Conservation (phyloP, 2,113 vertebrate species). For the Chloebia gouldiae region DNA sequence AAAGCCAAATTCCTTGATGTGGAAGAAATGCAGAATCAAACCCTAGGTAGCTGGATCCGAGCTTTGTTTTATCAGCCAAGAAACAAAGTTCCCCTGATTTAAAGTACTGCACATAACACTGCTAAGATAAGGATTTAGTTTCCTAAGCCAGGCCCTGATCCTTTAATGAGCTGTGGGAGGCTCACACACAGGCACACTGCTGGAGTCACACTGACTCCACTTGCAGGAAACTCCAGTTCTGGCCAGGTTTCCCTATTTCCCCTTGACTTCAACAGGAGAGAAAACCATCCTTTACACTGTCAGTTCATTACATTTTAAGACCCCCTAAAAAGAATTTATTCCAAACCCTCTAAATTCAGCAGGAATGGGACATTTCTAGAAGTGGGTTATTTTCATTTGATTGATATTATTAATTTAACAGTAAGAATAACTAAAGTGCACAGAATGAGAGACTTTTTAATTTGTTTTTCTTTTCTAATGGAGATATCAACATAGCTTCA, state of each 20-base stretch:
- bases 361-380: not conserved
- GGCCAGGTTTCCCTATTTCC: not conserved
- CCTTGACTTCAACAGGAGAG: not conserved
- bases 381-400: not conserved
- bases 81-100: conserved; percentile 49
- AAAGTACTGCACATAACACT: not conserved
- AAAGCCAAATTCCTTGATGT: conserved; percentile 53
- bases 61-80: conserved; percentile 56
- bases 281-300: not conserved
- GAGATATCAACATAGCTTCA: not conserved
- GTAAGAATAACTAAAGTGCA: not conserved
- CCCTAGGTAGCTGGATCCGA: conserved; percentile 42
- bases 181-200: not conserved
- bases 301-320: not conserved
- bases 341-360: not conserved
- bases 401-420: not conserved
- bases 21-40: conserved; percentile 46
- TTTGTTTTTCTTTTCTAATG: not conserved
- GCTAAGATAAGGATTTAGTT: conserved; percentile 34
- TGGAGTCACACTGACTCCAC: not conserved
- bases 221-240: not conserved
- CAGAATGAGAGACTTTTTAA: not conserved
- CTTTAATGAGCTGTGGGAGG: conserved; percentile 28
- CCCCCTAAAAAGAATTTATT: not conserved
- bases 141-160: conserved; percentile 37